phyloP scores from a whole-genome alignment of 2,797 vertebrate genomes.

The Rachycentron canadum region DNA sequence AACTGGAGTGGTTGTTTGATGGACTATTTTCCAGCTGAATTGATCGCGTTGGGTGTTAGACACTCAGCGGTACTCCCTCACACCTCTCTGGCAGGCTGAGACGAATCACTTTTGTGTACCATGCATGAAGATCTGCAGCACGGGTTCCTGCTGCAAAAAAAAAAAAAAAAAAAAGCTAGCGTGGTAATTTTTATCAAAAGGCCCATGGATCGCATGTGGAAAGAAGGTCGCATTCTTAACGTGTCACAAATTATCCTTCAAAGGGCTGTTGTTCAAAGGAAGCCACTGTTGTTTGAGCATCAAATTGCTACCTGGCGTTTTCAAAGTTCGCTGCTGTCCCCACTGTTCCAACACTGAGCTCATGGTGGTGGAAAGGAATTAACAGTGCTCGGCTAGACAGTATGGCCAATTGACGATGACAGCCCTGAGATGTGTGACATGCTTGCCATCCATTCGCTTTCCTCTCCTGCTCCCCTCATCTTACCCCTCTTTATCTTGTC shows the following conservation, averaged over 20 bases:
- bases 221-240: conserved; percentile 36
- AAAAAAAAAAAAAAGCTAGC: not conserved
- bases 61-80: conserved; percentile 28
- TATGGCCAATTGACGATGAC: conserved; percentile 60
- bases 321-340: conserved; percentile 42
- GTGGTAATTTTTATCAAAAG: conserved; percentile 33
- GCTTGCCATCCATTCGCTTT: conserved; percentile 51
- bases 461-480: conserved; percentile 48
- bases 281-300: conserved; percentile 49
- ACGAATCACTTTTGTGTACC: conserved; percentile 13
- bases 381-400: conserved; percentile 50
- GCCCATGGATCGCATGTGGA: not conserved
- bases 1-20: conserved; percentile 44
- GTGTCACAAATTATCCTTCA: conserved; percentile 60
- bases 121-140: conserved; percentile 8
- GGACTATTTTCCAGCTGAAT: conserved; percentile 59
- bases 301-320: conserved; percentile 64
- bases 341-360: conserved; percentile 18
- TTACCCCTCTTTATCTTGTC: conserved; percentile 62
- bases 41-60: conserved; percentile 44
- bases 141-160: not conserved
- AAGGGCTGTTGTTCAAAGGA: conserved; percentile 51
- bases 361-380: conserved; percentile 50
- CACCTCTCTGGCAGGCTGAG: conserved; percentile 38
- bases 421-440: conserved; percentile 49